Evolutionary conservation across 2,888 invertebrate species (phyloP).

Genomic region (Ochropleura leucogaster): DNA sequence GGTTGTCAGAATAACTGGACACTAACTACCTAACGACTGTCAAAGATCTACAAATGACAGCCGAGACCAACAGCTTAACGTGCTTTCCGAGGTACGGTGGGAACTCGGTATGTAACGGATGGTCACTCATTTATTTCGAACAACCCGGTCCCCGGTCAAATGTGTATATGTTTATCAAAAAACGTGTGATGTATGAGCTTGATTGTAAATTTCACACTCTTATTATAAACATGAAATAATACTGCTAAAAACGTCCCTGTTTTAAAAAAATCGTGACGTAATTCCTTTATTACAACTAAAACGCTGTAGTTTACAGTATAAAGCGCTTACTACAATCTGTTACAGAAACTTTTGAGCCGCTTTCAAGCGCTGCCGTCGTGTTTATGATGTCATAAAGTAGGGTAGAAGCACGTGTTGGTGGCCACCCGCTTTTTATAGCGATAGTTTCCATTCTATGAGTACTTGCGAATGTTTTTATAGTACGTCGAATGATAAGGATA

Average conservation of each 20-base stretch:
- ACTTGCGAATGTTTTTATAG: conserved; percentile 55
- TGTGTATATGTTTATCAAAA: too few species aligned
- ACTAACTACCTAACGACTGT: too few species aligned
- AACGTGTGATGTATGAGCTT: too few species aligned
- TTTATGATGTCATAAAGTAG: conserved; percentile 64
- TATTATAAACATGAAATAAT: not conserved
- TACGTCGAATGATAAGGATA: conserved; percentile 52
- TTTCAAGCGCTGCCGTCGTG: conserved; percentile 42
- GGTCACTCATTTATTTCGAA: too few species aligned
- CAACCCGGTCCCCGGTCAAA: too few species aligned
- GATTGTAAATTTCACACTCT: too few species aligned
- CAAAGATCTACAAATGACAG: too few species aligned
- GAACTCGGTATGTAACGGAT: too few species aligned
- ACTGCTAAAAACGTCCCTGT: not conserved
- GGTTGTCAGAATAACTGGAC: too few species aligned
- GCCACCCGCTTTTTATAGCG: conserved; percentile 54
- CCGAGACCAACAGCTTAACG: too few species aligned
- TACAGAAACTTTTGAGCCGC: conserved; percentile 59
- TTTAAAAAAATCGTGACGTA: not conserved
- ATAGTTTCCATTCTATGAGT: conserved; percentile 57
- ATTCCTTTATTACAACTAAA: conserved; percentile 18
- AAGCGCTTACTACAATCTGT: conserved; percentile 60
- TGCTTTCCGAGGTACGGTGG: too few species aligned
- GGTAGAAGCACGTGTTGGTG: conserved; percentile 57
- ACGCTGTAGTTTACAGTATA: conserved; percentile 19